phyloP scores from a whole-genome alignment of 2,113 vertebrate genomes.

The Climacteris rufus region DNA sequence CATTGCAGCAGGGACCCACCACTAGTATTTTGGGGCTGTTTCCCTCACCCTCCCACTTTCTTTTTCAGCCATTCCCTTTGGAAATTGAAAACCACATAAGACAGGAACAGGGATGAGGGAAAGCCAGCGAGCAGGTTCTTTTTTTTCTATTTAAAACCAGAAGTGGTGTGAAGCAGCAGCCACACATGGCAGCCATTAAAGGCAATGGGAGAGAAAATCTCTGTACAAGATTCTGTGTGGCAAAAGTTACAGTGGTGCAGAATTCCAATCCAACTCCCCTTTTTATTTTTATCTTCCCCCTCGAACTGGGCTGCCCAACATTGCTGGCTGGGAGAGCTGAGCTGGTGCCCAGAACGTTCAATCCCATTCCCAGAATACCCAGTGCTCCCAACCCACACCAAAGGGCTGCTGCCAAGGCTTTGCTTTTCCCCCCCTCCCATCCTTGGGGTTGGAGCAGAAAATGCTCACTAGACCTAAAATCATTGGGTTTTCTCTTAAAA shows the following conservation, averaged over 20 bases:
- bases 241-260: conserved; percentile 52
- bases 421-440: neutral
- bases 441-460: conserved; percentile 27
- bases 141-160: neutral
- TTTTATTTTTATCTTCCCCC: conserved; percentile 66
- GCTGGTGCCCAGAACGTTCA: conserved; percentile 5
- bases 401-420: conserved; percentile 29
- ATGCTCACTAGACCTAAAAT: conserved; percentile 23
- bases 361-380: conserved; percentile 36
- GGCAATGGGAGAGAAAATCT: conserved; percentile 44
- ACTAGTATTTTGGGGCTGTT: neutral
- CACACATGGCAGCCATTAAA: conserved; percentile 37
- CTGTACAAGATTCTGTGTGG: conserved; percentile 41
- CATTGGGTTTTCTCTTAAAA: conserved; percentile 16
- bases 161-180: neutral
- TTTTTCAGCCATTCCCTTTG: neutral
- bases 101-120: conserved; percentile 14
- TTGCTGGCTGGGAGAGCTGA: conserved; percentile 35
- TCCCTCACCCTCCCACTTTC: neutral
- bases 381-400: conserved; percentile 32
- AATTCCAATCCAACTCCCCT: conserved; percentile 47
- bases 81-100: conserved; percentile 25
- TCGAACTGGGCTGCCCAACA: conserved; percentile 23
- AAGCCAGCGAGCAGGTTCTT: conserved; percentile 24
- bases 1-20: neutral